A percentile compares a stretch with the other conserved stretches of the same genome.
These are phyloP conservation scores for Philaenus spumarius DNA, from an alignment of 1,140 invertebrate genomes.

Conservation along the genomic window DNA sequence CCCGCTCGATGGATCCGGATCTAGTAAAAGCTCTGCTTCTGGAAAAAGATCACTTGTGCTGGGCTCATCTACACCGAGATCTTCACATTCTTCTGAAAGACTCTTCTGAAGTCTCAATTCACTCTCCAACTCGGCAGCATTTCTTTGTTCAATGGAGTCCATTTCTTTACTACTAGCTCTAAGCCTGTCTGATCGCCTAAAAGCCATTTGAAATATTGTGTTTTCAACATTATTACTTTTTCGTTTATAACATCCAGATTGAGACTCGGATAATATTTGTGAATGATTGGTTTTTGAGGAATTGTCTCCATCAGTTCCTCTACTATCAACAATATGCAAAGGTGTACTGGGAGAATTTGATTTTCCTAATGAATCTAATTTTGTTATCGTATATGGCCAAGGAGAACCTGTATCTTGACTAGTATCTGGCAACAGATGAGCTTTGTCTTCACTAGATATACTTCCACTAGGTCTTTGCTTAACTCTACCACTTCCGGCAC, in stretches of 20 bases:
- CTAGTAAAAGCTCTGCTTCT: constrained; percentile 63
- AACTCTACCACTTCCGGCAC: constrained; percentile 13
- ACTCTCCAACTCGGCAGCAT: constrained; percentile 44
- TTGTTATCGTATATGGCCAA: constrained; percentile 11
- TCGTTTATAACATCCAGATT: constrained; percentile 8
- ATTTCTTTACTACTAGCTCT: constrained; percentile 19
- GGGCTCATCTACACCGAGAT: constrained; percentile 66
- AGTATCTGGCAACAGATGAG: not conserved
- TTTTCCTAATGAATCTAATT: constrained; percentile 4
- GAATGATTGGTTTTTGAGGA: constrained; percentile 1
- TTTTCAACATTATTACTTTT: constrained; percentile 21
- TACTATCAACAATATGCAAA: not conserved
- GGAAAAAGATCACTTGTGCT: constrained; percentile 70
- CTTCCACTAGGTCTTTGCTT: not conserved
- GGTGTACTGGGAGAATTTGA: not conserved
- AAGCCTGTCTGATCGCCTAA: constrained; percentile 20
- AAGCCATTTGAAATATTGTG: constrained; percentile 27
- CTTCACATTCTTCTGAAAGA: constrained; percentile 67
- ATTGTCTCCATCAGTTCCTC: not conserved
- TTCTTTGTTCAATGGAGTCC: constrained; percentile 21
- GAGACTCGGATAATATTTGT: not conserved
- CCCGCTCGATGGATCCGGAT: constrained; percentile 44
- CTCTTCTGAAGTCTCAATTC: constrained; percentile 56
- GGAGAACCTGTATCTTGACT: constrained; percentile 11
- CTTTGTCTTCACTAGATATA: not conserved